These are phyloP conservation scores for Cyprinodon variegatus DNA, from an alignment of 2,113 vertebrate genomes.

Conservation along the genomic window DNA sequence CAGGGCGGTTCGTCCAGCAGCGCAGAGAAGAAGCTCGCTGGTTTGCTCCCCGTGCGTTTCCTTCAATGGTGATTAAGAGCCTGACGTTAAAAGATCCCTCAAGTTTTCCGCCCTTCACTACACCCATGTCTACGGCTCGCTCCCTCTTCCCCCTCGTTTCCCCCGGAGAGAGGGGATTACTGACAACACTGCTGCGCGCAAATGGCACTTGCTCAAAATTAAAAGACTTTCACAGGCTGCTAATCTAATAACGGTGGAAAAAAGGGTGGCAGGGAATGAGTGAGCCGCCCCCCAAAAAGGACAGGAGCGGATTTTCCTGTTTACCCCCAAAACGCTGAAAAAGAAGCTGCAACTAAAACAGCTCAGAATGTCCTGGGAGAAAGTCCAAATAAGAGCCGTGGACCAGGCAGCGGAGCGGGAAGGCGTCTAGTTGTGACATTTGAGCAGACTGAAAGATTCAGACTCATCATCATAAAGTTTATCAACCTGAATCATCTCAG, in stretches of 20 bases:
- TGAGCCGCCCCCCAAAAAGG: conserved; percentile 50
- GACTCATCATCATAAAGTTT: conserved; percentile 14
- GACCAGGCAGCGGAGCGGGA: conserved; percentile 21
- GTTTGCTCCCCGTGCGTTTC: conserved; percentile 53
- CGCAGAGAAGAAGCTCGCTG: conserved; percentile 45
- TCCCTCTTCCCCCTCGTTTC: conserved; percentile 53
- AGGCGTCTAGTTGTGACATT: conserved; percentile 18
- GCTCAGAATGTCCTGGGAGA: conserved; percentile 35
- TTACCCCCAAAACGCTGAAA: conserved; percentile 55
- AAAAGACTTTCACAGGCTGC: conserved; percentile 78
- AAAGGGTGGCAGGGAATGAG: conserved; percentile 31
- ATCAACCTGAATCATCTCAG: conserved; percentile 27
- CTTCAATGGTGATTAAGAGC: conserved; percentile 68
- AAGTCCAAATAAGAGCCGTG: conserved; percentile 21
- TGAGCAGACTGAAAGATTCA: conserved; percentile 1
- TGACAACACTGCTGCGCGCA: conserved; percentile 69
- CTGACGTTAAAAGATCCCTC: conserved; percentile 68
- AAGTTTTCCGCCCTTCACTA: conserved; percentile 63
- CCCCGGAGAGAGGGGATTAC: conserved; percentile 73
- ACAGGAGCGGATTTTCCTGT: conserved; percentile 62
- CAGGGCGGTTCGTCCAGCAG: conserved; percentile 45
- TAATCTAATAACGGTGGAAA: conserved; percentile 76
- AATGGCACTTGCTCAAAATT: conserved; percentile 80
- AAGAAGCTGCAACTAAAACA: conserved; percentile 19
- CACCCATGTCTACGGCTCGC: conserved; percentile 54